phyloP scores from a whole-genome alignment of 1,140 invertebrate genomes.

The Drosophila rhopaloa region DNA sequence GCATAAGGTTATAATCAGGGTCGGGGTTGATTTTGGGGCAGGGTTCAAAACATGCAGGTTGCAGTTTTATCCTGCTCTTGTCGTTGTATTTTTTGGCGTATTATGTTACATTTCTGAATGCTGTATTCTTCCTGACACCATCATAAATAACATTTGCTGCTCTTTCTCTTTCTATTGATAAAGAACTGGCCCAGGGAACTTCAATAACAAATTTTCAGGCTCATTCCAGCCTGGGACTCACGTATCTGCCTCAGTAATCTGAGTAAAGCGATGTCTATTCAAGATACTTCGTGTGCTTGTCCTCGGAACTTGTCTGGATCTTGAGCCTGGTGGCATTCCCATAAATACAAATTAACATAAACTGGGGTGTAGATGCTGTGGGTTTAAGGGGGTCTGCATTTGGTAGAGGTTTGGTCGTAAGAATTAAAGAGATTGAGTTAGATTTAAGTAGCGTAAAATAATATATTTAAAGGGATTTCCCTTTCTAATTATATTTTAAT shows the following conservation, averaged over 20 bases:
- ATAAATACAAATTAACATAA: conserved; percentile 54
- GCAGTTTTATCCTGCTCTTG: conserved; percentile 24
- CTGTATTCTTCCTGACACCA: conserved; percentile 41
- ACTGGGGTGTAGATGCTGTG: not conserved
- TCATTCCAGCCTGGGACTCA: conserved; percentile 11
- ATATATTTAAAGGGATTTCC: too few species aligned
- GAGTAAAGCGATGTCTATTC: conserved; percentile 62
- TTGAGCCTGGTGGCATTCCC: conserved; percentile 35
- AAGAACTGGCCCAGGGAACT: conserved; percentile 29
- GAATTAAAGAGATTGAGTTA: too few species aligned
- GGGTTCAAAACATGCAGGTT: conserved; percentile 36
- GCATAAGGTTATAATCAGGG: conserved; percentile 4
- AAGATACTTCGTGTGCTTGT: conserved; percentile 46
- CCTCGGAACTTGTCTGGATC: conserved; percentile 35
- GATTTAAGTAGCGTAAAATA: too few species aligned
- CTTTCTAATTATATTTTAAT: too few species aligned
- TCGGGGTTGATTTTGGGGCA: not conserved
- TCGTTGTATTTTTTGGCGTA: conserved; percentile 32
- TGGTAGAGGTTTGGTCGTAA: not conserved
- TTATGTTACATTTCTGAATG: conserved; percentile 63
- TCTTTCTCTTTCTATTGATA: conserved; percentile 32
- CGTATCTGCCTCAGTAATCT: conserved; percentile 72
- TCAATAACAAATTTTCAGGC: conserved; percentile 61
- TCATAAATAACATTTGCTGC: conserved; percentile 59
- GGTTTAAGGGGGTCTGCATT: not conserved